Conservation (phyloP, 2,888 invertebrate genomes). For the Tineola bisselliella region DNA sequence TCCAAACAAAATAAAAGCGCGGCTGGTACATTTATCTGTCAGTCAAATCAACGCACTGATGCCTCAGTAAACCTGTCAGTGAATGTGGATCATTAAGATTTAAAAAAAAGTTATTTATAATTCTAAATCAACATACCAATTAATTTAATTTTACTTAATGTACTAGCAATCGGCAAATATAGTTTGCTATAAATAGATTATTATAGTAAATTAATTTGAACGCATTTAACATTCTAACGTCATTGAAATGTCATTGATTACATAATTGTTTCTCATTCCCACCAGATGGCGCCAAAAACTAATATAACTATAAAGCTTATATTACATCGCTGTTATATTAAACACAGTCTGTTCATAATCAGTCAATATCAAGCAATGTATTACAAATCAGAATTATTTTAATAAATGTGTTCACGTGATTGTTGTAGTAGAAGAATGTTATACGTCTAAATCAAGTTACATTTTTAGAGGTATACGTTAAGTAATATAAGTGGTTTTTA, state of each 20-base stretch:
- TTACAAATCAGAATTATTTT: neutral
- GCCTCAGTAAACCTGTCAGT: no score
- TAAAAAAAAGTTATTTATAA: no score
- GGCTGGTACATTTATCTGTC: neutral
- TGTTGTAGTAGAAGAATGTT: neutral
- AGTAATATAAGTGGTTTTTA: slow-evolving; percentile 6
- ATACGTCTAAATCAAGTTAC: neutral
- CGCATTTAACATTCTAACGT: slow-evolving; percentile 17
- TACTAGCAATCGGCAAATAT: no score
- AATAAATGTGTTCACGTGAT: neutral
- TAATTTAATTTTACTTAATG: no score
- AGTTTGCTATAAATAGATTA: no score
- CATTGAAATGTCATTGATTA: slow-evolving; percentile 22
- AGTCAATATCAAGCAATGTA: neutral
- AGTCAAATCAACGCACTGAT: neutral
- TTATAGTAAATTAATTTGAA: slow-evolving; percentile 12
- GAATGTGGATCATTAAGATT: neutral
- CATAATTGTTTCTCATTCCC: slow-evolving; percentile 14
- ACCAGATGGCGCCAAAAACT: slow-evolving; percentile 21
- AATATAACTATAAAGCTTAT: no score
- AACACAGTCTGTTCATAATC: neutral
- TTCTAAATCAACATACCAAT: no score
- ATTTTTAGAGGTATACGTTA: neutral
- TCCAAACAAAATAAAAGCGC: neutral
- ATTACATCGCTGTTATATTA: neutral